Evolutionary conservation across 2,888 invertebrate species (phyloP), one percentile per base, ranked within the genome.

Genomic region (Zhuqinia jingwanae): DNA sequence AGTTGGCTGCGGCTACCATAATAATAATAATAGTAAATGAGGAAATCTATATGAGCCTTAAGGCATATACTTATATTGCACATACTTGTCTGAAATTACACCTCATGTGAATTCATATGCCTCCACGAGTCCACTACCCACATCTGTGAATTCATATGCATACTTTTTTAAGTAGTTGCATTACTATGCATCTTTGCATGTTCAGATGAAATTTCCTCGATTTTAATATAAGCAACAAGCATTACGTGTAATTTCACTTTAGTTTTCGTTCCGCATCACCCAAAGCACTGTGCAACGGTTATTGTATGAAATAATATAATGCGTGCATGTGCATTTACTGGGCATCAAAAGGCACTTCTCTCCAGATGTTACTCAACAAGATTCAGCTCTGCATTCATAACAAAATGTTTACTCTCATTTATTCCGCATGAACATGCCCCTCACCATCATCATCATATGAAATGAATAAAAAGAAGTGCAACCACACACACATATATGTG

Each of bases 311-410:
- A 36, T 36, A 8, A 36, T 36, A 65, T 36, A n/a, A 65, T 17
- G 30, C 30, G n/a, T n/a, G 13, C 15, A 65, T 65, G 8, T 30
- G 58, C 25, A 65, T 36, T 65, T 36, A 65, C 60, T 36, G 42
- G n/a, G 17, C n/a, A 65, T 65, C 36, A 65, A 36, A 8, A 17
- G 5, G 36, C 65, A 65, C 36, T 36, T 36, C 65, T 65, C 36
- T 65, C 65, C 65, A 65, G 65, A 65, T 65, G 65, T 65, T 65
- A 17, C 36, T 17, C 17, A 2, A 65, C 58, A 36, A 65, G 11
- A 3, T 65, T 36, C 17, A 65, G 30, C 27, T 27, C 30, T 27
- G 27, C 65, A 65, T 20, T 65, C n/a, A 65, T 65, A 17, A 27
- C n/a, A 36, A 36, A 36, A 36, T 36, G 36, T 36, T 36, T 65